phyloP scores from a whole-genome alignment of 1,140 invertebrate species.

The Monomorium pharaonis region DNA sequence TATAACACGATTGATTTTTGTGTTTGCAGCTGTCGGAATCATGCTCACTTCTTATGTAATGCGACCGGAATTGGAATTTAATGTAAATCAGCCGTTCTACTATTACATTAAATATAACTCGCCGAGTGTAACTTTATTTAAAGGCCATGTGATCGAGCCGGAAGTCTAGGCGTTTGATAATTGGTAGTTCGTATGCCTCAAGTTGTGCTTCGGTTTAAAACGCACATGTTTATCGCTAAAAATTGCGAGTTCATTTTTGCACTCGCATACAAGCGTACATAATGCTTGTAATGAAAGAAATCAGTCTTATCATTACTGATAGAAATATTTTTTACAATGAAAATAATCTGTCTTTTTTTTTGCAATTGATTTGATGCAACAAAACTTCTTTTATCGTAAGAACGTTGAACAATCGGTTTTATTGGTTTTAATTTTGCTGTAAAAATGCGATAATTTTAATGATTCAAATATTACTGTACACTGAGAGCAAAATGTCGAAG shows the following conservation, averaged over 20 bases:
- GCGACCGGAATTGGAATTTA: background rate
- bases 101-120: constrained; percentile 20
- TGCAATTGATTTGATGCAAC: background rate
- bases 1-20: background rate
- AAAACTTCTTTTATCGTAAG: background rate
- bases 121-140: background rate
- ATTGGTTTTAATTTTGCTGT: no score
- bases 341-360: background rate
- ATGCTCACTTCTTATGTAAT: background rate
- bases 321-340: background rate
- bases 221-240: background rate
- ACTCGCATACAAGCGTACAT: background rate
- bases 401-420: background rate
- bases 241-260: background rate
- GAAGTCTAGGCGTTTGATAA: background rate
- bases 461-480: background rate
- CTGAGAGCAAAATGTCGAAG: no score
- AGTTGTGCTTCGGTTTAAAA: background rate
- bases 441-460: background rate
- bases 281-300: background rate
- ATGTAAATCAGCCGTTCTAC: constrained; percentile 16
- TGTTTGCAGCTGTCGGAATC: constrained; percentile 8
- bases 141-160: background rate
- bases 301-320: background rate
- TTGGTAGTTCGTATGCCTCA: background rate